Conservation (phyloP, 2,888 invertebrate genomes). For the Xestia ashworthii region DNA sequence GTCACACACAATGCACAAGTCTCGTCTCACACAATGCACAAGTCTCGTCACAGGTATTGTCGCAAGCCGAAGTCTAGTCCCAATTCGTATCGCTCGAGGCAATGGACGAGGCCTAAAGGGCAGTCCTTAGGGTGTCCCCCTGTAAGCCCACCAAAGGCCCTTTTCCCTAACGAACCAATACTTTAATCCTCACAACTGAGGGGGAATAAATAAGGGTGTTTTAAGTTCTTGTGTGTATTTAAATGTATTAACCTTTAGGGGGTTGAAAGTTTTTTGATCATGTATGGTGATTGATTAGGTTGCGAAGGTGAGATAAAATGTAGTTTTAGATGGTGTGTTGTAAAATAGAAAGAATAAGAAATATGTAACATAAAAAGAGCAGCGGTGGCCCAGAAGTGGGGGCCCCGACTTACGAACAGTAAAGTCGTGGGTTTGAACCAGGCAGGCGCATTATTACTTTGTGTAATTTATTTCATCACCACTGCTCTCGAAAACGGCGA, state of each 20-base stretch:
- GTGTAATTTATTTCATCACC: too few species aligned
- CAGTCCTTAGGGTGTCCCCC: not conserved
- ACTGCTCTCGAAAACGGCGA: too few species aligned
- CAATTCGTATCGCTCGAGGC: not conserved
- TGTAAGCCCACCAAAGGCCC: constrained; percentile 3
- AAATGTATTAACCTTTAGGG: not conserved
- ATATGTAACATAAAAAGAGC: too few species aligned
- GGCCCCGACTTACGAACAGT: too few species aligned
- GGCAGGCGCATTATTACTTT: too few species aligned
- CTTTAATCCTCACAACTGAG: constrained; percentile 20
- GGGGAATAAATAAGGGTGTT: constrained; percentile 23
- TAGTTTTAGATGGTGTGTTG: not conserved
- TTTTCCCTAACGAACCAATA: constrained; percentile 13
- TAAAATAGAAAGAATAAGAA: not conserved
- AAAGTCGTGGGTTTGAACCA: too few species aligned
- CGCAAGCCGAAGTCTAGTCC: not conserved
- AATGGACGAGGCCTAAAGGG: not conserved
- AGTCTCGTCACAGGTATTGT: not conserved
- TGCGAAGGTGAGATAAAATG: not conserved
- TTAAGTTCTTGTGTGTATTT: constrained; percentile 22
- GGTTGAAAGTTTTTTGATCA: constrained; percentile 19
- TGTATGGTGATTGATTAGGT: not conserved
- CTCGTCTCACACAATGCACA: too few species aligned
- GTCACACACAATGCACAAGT: not conserved
- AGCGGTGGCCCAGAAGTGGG: too few species aligned